phyloP scores from a whole-genome alignment of 2,888 invertebrate species.

The Ormyrus pomaceus region DNA sequence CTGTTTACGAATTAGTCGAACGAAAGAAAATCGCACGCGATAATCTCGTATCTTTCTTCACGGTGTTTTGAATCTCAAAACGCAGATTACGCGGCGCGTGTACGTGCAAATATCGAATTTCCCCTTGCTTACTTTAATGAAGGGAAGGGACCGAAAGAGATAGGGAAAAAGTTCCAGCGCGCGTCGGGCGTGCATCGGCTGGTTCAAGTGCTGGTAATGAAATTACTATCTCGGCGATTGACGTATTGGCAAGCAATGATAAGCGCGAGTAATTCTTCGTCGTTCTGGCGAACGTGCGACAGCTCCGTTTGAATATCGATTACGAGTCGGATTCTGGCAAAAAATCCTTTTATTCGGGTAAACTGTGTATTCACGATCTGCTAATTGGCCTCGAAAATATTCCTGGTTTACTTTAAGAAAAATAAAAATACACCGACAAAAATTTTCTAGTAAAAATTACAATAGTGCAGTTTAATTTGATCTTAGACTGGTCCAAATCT shows the following conservation, averaged over 20 bases:
- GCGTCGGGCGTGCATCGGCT: constrained; percentile 12
- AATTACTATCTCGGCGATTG: constrained; percentile 13
- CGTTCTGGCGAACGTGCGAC: too few species aligned
- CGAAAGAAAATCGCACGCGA: neutral
- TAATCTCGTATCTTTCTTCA: neutral
- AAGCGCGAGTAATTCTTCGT: constrained; percentile 6
- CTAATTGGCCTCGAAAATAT: too few species aligned
- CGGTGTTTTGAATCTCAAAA: constrained; percentile 9
- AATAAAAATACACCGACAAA: too few species aligned
- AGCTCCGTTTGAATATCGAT: too few species aligned
- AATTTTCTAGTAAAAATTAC: too few species aligned
- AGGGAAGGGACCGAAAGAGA: neutral
- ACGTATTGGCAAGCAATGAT: constrained; percentile 33
- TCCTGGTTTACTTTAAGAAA: too few species aligned
- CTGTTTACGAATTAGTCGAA: neutral
- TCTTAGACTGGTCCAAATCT: too few species aligned
- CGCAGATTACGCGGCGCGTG: neutral
- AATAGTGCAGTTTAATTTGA: too few species aligned
- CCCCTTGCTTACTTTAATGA: too few species aligned
- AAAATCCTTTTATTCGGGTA: too few species aligned
- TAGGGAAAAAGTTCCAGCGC: constrained; percentile 16
- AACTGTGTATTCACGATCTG: too few species aligned
- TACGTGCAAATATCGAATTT: constrained; percentile 28
- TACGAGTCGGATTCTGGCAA: too few species aligned
- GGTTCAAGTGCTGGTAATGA: constrained; percentile 25